A percentile compares a stretch with the other conserved stretches of the same genome.
Evolutionary conservation across 2,113 vertebrate genomes (phyloP).

Genomic region (Psilopogon haemacephalus): DNA sequence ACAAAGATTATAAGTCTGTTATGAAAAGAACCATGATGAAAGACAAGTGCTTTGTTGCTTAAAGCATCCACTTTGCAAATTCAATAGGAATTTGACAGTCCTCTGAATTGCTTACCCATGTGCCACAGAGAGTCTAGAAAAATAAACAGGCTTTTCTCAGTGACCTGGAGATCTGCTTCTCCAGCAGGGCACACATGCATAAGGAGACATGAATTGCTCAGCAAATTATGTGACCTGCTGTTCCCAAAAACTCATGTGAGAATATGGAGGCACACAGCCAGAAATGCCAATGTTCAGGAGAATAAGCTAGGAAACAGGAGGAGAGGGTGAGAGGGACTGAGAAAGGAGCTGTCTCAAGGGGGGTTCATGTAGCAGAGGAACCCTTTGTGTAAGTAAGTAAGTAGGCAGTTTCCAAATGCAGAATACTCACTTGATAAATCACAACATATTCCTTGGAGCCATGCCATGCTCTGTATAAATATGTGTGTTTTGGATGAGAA

Average conservation of each 20-base stretch:
- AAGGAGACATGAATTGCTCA: background rate
- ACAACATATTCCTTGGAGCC: background rate
- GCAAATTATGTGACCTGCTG: background rate
- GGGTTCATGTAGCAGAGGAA: background rate
- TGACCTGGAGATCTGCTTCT: background rate
- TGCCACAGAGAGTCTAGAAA: background rate
- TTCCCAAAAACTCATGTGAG: background rate
- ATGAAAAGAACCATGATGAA: background rate
- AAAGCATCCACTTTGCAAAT: background rate
- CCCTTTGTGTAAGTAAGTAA: background rate
- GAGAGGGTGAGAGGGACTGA: accelerated
- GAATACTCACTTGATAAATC: background rate
- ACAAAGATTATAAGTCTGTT: background rate
- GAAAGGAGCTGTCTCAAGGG: background rate
- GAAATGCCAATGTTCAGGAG: background rate
- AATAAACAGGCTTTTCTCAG: background rate
- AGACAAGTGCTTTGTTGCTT: background rate
- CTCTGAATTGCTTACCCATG: background rate
- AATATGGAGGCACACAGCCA: background rate
- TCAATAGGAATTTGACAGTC: background rate
- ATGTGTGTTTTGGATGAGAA: background rate
- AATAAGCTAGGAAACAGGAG: background rate
- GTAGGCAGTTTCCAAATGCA: background rate
- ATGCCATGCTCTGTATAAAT: background rate
- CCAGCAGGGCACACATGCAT: background rate